Conservation (phyloP, 2,113 vertebrate genomes). For the Stomatorhinus ivindoensis region DNA sequence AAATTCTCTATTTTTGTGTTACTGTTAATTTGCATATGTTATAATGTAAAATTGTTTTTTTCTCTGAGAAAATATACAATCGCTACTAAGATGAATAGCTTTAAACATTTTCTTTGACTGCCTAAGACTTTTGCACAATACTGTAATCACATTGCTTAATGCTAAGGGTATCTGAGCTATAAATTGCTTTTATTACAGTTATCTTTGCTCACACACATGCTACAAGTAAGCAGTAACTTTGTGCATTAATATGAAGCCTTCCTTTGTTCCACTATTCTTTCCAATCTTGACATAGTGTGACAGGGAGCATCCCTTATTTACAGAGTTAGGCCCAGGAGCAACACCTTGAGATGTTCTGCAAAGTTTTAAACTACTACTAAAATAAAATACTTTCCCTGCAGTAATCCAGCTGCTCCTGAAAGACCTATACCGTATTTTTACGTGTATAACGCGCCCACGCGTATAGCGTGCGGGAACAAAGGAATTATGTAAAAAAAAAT, state of each 20-base stretch:
- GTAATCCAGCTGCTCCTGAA: neutral
- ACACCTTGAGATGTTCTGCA: neutral
- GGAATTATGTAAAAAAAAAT: too few relatives aligned
- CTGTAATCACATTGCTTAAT: neutral
- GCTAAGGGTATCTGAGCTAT: neutral
- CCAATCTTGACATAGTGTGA: neutral
- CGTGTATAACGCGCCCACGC: too few relatives aligned
- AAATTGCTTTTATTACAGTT: neutral
- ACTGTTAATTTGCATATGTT: too few relatives aligned
- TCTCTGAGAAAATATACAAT: neutral
- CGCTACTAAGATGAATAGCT: neutral
- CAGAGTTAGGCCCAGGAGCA: neutral
- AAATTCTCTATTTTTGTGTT: too few relatives aligned
- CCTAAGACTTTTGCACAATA: neutral
- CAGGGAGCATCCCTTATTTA: neutral
- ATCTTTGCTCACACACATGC: neutral
- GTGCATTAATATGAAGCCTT: neutral
- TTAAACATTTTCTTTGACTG: neutral
- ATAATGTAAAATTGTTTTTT: neutral
- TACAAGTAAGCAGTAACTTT: neutral
- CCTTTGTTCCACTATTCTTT: neutral
- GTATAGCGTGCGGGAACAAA: too few relatives aligned
- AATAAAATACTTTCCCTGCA: neutral
- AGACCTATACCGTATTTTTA: too few relatives aligned
- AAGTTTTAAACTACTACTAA: neutral